Evolutionary conservation across 2,113 vertebrate genomes (phyloP).

Genomic region (Eublepharis macularius): DNA sequence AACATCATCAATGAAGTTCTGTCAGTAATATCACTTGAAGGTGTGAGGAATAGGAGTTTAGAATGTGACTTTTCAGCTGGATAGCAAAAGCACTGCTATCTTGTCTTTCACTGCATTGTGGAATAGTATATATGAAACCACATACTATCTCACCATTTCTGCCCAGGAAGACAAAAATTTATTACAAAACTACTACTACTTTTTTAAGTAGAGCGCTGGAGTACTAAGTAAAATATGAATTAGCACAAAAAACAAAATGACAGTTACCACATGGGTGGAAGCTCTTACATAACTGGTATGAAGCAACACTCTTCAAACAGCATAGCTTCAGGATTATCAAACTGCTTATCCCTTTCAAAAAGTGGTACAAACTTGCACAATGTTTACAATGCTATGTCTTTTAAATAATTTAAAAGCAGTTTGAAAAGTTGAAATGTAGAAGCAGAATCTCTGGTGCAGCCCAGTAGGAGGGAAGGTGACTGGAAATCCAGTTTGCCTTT

Average conservation of each 20-base stretch:
- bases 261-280: background rate
- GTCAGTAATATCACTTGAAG: background rate
- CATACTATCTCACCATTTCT: background rate
- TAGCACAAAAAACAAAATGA: background rate
- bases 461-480: background rate
- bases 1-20: background rate
- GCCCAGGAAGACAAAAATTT: background rate
- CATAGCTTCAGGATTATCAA: background rate
- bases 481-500: background rate
- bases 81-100: background rate
- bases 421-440: background rate
- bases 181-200: background rate
- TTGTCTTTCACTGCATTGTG: background rate
- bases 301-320: background rate
- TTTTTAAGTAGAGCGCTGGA: too few species aligned
- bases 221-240: background rate
- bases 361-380: background rate
- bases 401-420: background rate
- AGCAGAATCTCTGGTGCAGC: background rate
- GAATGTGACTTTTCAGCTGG: background rate
- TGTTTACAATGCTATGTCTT: background rate
- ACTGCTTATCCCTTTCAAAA: background rate
- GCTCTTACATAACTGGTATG: background rate
- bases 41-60: background rate
- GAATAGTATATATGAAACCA: background rate